phyloP scores from a whole-genome alignment of 2,113 vertebrate species.

The Cottus gobio region DNA sequence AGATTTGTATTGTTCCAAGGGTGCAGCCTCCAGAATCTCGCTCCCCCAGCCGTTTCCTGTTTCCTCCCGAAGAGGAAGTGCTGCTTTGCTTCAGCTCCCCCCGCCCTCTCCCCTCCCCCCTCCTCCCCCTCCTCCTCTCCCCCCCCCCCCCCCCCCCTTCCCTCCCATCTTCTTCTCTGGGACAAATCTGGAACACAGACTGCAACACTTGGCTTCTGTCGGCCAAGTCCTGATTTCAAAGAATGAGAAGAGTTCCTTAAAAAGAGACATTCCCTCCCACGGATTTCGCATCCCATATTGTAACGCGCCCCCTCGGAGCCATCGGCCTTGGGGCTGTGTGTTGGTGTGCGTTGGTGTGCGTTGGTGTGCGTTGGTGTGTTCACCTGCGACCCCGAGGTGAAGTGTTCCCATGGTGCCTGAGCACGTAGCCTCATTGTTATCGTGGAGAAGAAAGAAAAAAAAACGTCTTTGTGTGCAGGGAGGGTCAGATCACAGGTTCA shows the following conservation, averaged over 20 bases:
- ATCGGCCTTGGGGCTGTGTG: conserved; percentile 40
- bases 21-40: conserved; percentile 85
- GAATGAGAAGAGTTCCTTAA: conserved; percentile 73
- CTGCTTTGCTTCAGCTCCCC: conserved; percentile 58
- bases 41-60: conserved; percentile 91
- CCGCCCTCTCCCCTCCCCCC: not conserved
- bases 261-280: conserved; percentile 54
- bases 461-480: conserved; percentile 49
- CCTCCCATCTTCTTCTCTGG: conserved; percentile 70
- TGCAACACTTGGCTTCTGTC: conserved; percentile 36
- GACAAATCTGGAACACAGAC: conserved; percentile 72
- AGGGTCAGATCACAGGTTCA: conserved; percentile 39
- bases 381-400: conserved; percentile 61
- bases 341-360: conserved; percentile 49
- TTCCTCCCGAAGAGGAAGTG: conserved; percentile 91
- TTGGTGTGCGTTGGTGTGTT: conserved; percentile 55
- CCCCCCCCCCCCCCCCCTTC: not conserved
- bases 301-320: conserved; percentile 14
- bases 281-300: conserved; percentile 52
- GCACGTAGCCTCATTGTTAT: conserved; percentile 73
- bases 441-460: conserved; percentile 40
- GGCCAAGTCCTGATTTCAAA: conserved; percentile 76
- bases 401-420: conserved; percentile 67
- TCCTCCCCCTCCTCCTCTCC: conserved; percentile 30
- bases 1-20: conserved; percentile 91